Conservation (phyloP, 2,797 vertebrate genomes). For the Pseudotriccus pelzelni region DNA sequence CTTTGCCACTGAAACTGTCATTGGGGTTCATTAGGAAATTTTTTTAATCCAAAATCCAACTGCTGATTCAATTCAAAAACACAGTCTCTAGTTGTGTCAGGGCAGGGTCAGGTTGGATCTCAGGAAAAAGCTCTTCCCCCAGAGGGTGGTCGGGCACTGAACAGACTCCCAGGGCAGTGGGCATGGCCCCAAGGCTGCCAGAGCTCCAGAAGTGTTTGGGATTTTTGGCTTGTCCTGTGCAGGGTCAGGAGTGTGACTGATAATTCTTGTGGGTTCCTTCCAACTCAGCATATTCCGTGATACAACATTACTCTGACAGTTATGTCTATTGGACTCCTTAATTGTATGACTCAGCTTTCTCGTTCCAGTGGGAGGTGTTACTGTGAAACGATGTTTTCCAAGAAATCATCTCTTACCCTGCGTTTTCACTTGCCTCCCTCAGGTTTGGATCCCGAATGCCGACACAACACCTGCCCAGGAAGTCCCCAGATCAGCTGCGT, state of each 20-base stretch:
- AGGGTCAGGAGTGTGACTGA: neutral
- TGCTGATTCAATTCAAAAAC: neutral
- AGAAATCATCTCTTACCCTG: neutral
- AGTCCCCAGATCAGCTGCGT: slow-evolving; percentile 32
- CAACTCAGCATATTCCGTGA: neutral
- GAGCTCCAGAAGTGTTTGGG: neutral
- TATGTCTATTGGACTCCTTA: neutral
- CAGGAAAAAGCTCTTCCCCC: neutral
- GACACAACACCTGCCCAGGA: slow-evolving; percentile 21
- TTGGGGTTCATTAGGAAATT: neutral
- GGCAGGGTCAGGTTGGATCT: neutral
- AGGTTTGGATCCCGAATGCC: slow-evolving; percentile 46
- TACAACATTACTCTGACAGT: neutral
- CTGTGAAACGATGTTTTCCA: neutral
- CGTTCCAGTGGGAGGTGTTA: neutral
- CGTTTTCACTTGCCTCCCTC: neutral
- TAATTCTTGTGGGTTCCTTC: neutral
- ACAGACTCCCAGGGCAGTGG: neutral
- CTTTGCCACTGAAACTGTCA: neutral
- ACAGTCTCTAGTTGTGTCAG: neutral
- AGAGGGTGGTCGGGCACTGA: neutral
- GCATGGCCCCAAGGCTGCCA: neutral
- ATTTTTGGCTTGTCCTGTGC: neutral
- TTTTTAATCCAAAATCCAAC: neutral
- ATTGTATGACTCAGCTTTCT: neutral